Evolutionary conservation across 1,140 invertebrate species (phyloP).

Genomic region (Drosophila tani): DNA sequence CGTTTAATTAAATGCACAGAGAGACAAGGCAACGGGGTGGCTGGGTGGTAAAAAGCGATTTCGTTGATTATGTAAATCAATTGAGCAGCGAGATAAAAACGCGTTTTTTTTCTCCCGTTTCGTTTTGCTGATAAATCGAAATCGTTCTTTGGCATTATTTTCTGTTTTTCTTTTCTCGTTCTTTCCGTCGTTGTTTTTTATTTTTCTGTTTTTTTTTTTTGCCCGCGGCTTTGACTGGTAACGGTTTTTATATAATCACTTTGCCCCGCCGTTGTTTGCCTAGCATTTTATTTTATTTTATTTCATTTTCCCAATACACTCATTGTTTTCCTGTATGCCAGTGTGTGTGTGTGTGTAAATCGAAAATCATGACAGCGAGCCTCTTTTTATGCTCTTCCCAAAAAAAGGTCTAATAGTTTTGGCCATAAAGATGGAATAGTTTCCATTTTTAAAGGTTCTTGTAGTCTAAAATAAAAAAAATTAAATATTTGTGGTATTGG

Average conservation of each 20-base stretch:
- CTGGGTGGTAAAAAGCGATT: constrained; percentile 56
- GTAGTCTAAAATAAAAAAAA: too few relatives aligned
- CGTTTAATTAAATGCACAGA: constrained; percentile 79
- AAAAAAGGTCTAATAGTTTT: background rate
- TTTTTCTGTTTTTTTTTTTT: constrained; percentile 43
- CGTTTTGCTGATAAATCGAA: constrained; percentile 75
- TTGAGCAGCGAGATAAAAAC: constrained; percentile 75
- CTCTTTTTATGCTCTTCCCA: constrained; percentile 43
- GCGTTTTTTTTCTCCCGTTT: constrained; percentile 26
- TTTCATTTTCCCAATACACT: constrained; percentile 46
- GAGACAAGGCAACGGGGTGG: constrained; percentile 34
- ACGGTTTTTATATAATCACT: constrained; percentile 64
- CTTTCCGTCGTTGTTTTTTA: constrained; percentile 21
- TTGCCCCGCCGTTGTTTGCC: constrained; percentile 50
- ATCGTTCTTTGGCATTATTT: constrained; percentile 72
- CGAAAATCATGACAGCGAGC: constrained; percentile 57
- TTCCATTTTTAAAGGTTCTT: background rate
- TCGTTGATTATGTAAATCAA: constrained; percentile 81
- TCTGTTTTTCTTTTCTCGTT: constrained; percentile 47
- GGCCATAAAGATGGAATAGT: background rate
- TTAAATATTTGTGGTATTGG: too few relatives aligned
- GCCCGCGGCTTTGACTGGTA: constrained; percentile 44
- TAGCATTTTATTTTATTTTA: constrained; percentile 54
- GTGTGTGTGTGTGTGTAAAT: constrained; percentile 31
- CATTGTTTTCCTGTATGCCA: constrained; percentile 24